A percentile compares a stretch with the other conserved stretches of the same genome.
phyloP scores from a whole-genome alignment of 2,797 vertebrate genomes.

The Falco columbarius region DNA sequence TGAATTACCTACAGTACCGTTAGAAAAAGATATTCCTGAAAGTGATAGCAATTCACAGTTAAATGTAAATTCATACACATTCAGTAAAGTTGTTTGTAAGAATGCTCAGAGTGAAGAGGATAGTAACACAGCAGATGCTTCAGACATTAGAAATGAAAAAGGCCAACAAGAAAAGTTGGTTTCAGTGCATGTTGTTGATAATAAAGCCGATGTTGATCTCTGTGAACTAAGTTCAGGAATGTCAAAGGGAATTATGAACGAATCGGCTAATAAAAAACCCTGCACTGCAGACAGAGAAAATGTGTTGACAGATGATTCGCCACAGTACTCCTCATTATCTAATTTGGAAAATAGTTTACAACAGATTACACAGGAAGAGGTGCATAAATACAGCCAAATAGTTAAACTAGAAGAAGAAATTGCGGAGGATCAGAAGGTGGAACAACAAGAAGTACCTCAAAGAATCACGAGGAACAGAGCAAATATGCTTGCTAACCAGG shows the following conservation, averaged over 20 bases:
- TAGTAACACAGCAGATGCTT: slow-evolving; percentile 48
- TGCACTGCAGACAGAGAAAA: slow-evolving; percentile 58
- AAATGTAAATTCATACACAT: neutral
- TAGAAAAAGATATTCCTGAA: slow-evolving; percentile 65
- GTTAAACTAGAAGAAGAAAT: slow-evolving; percentile 78
- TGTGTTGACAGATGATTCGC: slow-evolving; percentile 52
- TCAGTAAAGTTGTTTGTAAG: slow-evolving; percentile 63
- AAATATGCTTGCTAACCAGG: slow-evolving; percentile 77
- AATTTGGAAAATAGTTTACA: slow-evolving; percentile 70
- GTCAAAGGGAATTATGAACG: slow-evolving; percentile 62
- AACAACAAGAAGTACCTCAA: slow-evolving; percentile 77
- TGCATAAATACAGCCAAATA: slow-evolving; percentile 71
- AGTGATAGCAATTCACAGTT: slow-evolving; percentile 50
- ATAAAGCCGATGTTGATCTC: slow-evolving; percentile 64
- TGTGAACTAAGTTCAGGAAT: slow-evolving; percentile 63
- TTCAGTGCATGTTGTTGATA: slow-evolving; percentile 42
- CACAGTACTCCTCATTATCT: slow-evolving; percentile 65
- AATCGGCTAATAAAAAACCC: slow-evolving; percentile 56
- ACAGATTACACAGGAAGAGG: slow-evolving; percentile 67
- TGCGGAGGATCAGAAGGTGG: slow-evolving; percentile 82
- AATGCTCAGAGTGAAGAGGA: slow-evolving; percentile 53
- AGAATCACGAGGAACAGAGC: slow-evolving; percentile 82
- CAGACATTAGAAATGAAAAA: slow-evolving; percentile 64
- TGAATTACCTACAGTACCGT: neutral
- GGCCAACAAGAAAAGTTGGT: slow-evolving; percentile 58